Conservation (phyloP, 2,113 vertebrate species). For the Elephantulus edwardii region DNA sequence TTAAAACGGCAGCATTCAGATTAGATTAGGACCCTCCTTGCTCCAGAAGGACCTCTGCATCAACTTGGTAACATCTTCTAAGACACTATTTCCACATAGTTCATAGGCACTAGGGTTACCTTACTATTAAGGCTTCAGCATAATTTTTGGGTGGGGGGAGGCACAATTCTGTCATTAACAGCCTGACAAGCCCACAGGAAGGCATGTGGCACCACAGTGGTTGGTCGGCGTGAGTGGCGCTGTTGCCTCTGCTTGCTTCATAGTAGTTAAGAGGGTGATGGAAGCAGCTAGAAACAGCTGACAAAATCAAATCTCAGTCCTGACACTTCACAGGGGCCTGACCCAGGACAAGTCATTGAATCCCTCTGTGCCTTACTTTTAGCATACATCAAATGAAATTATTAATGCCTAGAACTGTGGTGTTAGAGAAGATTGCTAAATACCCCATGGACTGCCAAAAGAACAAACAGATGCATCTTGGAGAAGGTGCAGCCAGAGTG, state of each 20-base stretch:
- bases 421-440: too few species aligned
- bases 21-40: neutral
- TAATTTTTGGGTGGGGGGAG: neutral
- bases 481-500: too few species aligned
- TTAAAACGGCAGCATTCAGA: neutral
- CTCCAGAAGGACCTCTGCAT: neutral
- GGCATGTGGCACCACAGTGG: too few species aligned
- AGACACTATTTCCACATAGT: neutral
- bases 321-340: neutral
- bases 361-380: neutral
- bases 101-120: neutral
- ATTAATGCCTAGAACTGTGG: too few species aligned
- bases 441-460: too few species aligned
- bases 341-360: neutral
- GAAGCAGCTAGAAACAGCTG: neutral
- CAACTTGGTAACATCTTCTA: neutral
- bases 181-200: rapidly evolving
- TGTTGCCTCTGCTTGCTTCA: neutral
- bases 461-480: too few species aligned
- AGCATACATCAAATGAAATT: neutral
- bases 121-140: neutral
- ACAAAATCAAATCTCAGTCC: neutral
- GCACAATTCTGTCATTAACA: neutral
- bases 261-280: neutral
- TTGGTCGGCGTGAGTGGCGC: rapidly evolving